Conservation (phyloP, 2,797 vertebrate genomes). For the Cephalopachus bancanus region DNA sequence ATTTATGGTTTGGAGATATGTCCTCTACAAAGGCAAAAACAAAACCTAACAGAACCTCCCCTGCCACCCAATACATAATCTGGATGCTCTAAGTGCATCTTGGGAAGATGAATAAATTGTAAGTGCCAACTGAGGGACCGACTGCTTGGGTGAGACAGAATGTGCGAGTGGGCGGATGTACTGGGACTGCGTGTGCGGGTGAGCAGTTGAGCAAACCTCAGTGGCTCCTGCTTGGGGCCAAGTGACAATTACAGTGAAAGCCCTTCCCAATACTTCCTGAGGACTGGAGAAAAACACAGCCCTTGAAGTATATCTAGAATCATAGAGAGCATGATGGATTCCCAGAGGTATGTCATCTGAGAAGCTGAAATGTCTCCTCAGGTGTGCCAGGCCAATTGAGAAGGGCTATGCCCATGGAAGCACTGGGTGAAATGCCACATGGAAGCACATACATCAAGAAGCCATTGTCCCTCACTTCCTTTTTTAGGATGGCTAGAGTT, state of each 20-base stretch:
- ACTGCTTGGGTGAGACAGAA: constrained; percentile 89
- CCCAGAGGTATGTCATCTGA: neutral
- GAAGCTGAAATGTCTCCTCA: neutral
- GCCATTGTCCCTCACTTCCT: too few relatives aligned
- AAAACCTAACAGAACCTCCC: constrained; percentile 54
- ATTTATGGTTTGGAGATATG: constrained; percentile 18
- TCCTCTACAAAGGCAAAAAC: neutral
- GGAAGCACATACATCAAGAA: accelerated
- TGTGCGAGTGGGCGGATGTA: constrained; percentile 89
- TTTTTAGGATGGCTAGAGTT: neutral
- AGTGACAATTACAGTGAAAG: constrained; percentile 65
- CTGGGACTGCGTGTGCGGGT: constrained; percentile 87
- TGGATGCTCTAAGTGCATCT: constrained; percentile 83
- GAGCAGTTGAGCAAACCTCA: constrained; percentile 89
- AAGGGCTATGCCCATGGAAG: neutral
- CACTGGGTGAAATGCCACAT: accelerated
- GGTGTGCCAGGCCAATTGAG: neutral
- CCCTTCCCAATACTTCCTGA: constrained; percentile 50
- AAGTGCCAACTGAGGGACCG: constrained; percentile 87
- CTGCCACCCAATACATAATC: constrained; percentile 77
- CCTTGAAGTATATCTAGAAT: neutral
- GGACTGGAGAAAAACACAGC: constrained; percentile 43
- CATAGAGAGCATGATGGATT: neutral
- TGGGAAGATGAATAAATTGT: constrained; percentile 87
- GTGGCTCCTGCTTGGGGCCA: constrained; percentile 87